Conservation (phyloP, 2,888 invertebrate genomes). For the Polyommatus iphigenia region DNA sequence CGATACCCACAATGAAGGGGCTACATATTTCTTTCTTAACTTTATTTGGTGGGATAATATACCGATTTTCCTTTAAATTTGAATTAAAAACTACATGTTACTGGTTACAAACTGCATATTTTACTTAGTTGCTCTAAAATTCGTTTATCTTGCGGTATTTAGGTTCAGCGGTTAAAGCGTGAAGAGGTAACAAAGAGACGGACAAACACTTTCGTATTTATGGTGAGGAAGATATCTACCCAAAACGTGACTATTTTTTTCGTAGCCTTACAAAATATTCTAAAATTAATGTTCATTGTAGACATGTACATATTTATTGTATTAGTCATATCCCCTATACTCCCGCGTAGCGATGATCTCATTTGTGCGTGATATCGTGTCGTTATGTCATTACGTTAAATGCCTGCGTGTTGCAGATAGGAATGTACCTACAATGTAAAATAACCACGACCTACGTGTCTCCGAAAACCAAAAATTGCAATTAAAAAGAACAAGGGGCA, state of each 20-base stretch:
- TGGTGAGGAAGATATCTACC: neutral
- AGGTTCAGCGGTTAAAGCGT: no score
- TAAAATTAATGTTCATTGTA: constrained; percentile 24
- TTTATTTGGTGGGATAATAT: no score
- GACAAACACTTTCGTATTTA: neutral
- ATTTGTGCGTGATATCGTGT: neutral
- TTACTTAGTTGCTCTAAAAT: no score
- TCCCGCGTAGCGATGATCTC: constrained; percentile 5
- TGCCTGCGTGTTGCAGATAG: neutral
- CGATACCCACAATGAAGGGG: no score
- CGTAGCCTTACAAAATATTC: neutral
- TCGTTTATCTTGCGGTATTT: no score
- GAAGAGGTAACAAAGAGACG: neutral
- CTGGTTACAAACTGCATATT: no score
- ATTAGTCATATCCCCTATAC: neutral
- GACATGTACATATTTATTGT: constrained; percentile 12
- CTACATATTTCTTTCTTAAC: no score
- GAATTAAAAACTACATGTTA: no score
- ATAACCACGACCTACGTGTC: no score
- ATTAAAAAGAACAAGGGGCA: no score
- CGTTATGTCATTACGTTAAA: neutral
- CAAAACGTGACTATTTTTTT: neutral
- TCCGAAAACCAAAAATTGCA: no score
- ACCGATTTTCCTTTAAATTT: no score
- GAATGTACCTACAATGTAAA: neutral